A percentile compares a stretch with the other conserved stretches of the same genome.
Conservation (phyloP, 2,113 vertebrate species). For the Callaeas wilsoni region DNA sequence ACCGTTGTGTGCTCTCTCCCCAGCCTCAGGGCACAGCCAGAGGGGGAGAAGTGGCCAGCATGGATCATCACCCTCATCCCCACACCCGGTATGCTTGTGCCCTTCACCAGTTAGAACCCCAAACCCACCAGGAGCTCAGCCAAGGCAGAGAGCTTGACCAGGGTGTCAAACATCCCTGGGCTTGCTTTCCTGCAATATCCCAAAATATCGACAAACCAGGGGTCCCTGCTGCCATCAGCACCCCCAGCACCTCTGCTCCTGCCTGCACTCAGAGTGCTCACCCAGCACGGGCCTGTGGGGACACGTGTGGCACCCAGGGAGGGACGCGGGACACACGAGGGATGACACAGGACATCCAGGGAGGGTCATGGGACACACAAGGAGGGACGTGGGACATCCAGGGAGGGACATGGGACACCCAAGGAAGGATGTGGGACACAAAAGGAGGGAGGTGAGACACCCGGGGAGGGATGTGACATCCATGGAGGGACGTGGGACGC, state of each 20-base stretch:
- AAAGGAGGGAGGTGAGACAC: too few relatives aligned
- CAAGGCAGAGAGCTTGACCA: not conserved
- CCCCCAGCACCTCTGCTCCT: not conserved
- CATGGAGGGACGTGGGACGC: not conserved
- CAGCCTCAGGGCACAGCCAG: not conserved
- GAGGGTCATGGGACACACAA: not conserved
- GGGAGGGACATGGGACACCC: rapidly evolving
- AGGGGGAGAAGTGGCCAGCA: not conserved
- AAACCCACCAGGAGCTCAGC: not conserved
- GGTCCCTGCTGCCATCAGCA: not conserved
- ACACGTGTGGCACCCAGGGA: not conserved
- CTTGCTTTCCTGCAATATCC: not conserved
- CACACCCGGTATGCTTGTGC: rapidly evolving
- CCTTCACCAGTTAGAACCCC: not conserved
- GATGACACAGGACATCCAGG: not conserved
- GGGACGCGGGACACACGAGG: not conserved
- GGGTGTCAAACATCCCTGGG: not conserved
- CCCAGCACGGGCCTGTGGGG: not conserved
- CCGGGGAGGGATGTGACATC: too few relatives aligned
- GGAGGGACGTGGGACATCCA: not conserved
- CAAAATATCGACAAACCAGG: not conserved
- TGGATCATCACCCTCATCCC: not conserved
- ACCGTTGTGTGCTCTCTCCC: too few relatives aligned
- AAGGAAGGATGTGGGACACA: not conserved
- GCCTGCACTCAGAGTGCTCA: rapidly evolving